A percentile compares a stretch with the other conserved stretches of the same genome.
These are phyloP conservation scores for Drosophila tani DNA, from an alignment of 1,140 invertebrate species.

Conservation along the genomic window DNA sequence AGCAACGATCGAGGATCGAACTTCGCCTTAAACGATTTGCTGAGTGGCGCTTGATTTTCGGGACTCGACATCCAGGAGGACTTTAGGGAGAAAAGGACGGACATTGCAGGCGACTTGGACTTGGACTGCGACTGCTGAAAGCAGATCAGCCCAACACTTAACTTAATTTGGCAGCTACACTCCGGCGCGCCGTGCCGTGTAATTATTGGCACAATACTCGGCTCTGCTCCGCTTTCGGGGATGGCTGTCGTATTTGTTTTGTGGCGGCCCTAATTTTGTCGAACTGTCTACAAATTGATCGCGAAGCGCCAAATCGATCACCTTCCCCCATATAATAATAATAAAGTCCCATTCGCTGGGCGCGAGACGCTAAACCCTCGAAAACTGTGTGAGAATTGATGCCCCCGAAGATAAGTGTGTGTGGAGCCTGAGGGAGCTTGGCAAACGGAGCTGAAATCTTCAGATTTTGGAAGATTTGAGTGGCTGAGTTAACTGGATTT, in stretches of 20 bases:
- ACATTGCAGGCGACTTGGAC: conserved; percentile 34
- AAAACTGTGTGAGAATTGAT: conserved; percentile 66
- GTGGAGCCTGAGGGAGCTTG: conserved; percentile 29
- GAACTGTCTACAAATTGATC: conserved; percentile 84
- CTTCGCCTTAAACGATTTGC: conserved; percentile 78
- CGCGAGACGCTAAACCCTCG: conserved; percentile 44
- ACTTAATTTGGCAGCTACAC: conserved; percentile 83
- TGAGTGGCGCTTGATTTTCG: conserved; percentile 53
- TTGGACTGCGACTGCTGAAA: conserved; percentile 59
- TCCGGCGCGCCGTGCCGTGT: conserved; percentile 63
- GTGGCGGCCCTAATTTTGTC: conserved; percentile 66
- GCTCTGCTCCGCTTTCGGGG: conserved; percentile 13
- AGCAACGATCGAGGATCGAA: conserved; percentile 73
- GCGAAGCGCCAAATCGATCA: conserved; percentile 84
- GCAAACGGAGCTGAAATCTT: background rate
- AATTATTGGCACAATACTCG: conserved; percentile 77
- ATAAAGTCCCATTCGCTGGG: conserved; percentile 63
- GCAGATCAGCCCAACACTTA: conserved; percentile 81
- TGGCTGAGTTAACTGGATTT: conserved; percentile 1
- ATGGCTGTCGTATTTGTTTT: conserved; percentile 66
- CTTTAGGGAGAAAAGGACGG: conserved; percentile 24
- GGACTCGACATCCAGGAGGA: conserved; percentile 17
- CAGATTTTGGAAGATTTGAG: conserved; percentile 13
- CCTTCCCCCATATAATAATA: conserved; percentile 80
- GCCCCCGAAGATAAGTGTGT: conserved; percentile 51